Percentiles rank a stretch among this genome's conserved stretches.
Evolutionary conservation across 2,113 vertebrate genomes (phyloP).

Genomic region (Mesoclemmys tuberculata): DNA sequence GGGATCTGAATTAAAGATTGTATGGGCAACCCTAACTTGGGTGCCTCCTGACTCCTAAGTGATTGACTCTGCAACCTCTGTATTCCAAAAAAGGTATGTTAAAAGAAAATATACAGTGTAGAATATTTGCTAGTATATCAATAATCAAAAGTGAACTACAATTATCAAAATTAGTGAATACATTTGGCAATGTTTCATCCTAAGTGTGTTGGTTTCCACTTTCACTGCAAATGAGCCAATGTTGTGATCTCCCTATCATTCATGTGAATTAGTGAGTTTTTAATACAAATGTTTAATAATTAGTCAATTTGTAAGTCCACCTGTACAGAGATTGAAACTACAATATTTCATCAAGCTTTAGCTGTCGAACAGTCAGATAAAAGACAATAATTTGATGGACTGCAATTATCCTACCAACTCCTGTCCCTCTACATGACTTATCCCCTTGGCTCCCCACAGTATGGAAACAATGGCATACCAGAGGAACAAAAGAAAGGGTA

Average conservation of each 20-base stretch:
- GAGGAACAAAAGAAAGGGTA: background rate
- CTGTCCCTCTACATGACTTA: background rate
- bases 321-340: background rate
- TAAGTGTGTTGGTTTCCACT: background rate
- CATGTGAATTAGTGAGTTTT: background rate
- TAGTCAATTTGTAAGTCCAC: background rate
- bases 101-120: background rate
- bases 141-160: background rate
- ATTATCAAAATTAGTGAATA: background rate
- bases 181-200: background rate
- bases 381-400: background rate
- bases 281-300: background rate
- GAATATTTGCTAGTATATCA: background rate
- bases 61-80: background rate
- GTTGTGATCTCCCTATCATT: background rate
- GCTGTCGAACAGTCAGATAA: background rate
- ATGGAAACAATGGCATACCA: background rate
- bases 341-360: background rate
- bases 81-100: background rate
- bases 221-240: background rate
- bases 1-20: background rate
- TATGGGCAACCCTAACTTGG: accelerated
- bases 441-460: background rate
- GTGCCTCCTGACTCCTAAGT: background rate
- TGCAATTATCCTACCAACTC: background rate